These are phyloP conservation scores for Lepidochrysops patricia DNA, from an alignment of 2,888 invertebrate species.

Conservation along the genomic window DNA sequence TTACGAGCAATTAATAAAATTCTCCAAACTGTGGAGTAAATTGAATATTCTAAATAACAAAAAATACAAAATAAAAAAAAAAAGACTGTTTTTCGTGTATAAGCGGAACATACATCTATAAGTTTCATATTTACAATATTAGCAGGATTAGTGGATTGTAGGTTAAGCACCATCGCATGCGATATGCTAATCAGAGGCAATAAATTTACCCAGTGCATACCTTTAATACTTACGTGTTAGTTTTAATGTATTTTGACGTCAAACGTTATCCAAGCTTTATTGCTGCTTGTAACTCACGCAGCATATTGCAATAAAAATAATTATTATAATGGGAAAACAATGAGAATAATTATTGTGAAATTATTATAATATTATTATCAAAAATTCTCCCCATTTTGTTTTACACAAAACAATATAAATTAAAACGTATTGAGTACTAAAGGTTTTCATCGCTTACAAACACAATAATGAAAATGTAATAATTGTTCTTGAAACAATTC, in stretches of 20 bases:
- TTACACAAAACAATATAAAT: neutral
- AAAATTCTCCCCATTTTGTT: too few species aligned
- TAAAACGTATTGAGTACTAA: too few species aligned
- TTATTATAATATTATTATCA: too few species aligned
- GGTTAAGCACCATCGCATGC: constrained; percentile 9
- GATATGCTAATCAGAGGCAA: constrained; percentile 14
- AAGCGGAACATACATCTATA: neutral
- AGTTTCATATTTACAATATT: neutral
- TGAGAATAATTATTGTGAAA: too few species aligned
- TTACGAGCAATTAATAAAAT: too few species aligned
- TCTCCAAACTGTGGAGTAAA: too few species aligned
- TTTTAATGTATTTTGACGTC: neutral
- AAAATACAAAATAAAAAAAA: too few species aligned
- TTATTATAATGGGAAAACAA: neutral
- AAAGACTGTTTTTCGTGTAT: neutral
- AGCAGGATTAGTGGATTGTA: neutral
- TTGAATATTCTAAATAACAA: too few species aligned
- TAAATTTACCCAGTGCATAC: constrained; percentile 10
- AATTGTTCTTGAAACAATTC: neutral
- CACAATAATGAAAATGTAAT: neutral
- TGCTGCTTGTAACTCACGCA: neutral
- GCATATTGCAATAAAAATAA: too few species aligned
- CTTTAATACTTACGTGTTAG: constrained; percentile 7
- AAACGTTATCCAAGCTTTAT: neutral
- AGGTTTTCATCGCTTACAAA: too few species aligned